A percentile compares a stretch with the other conserved stretches of the same genome.
Conservation (phyloP, 2,888 invertebrate species). For the Oegoconia quadripuncta region DNA sequence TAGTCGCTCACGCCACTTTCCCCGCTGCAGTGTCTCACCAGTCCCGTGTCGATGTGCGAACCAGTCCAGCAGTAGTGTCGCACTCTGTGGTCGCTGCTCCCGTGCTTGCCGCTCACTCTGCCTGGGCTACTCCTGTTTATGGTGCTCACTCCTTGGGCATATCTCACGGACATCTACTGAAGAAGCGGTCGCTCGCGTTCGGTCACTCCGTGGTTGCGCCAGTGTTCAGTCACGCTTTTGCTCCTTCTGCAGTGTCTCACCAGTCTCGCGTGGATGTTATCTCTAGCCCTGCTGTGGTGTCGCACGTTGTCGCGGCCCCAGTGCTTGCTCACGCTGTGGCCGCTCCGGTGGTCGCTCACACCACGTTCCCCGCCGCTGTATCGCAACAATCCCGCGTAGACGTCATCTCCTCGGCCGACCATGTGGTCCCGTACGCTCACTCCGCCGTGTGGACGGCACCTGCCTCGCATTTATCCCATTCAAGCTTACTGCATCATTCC, state of each 20-base stretch:
- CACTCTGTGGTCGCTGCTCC: constrained; percentile 24
- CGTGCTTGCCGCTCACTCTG: constrained; percentile 2
- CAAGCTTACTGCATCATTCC: constrained; percentile 25
- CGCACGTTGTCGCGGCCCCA: constrained; percentile 25
- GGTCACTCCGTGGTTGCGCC: too few species aligned
- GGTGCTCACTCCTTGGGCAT: constrained; percentile 8
- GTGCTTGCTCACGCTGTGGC: constrained; percentile 28
- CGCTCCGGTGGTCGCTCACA: constrained; percentile 12
- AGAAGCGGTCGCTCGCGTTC: constrained; percentile 46
- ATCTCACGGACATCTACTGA: constrained; percentile 37
- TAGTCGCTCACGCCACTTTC: constrained; percentile 37
- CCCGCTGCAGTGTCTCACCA: constrained; percentile 57
- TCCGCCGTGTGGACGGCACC: constrained; percentile 26
- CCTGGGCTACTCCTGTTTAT: constrained; percentile 4
- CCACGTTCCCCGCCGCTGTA: constrained; percentile 29
- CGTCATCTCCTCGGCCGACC: constrained; percentile 42
- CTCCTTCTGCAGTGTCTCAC: constrained; percentile 62
- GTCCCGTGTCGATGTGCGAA: constrained; percentile 56
- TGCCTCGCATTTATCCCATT: constrained; percentile 34
- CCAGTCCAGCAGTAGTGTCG: constrained; percentile 56
- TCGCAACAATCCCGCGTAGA: constrained; percentile 70
- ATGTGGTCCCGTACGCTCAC: constrained; percentile 30
- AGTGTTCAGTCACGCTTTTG: constrained; percentile 22
- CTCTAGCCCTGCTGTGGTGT: constrained; percentile 40
- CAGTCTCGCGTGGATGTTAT: constrained; percentile 63